Percentiles rank a stretch among this genome's conserved stretches.
These are phyloP conservation scores for Porphyrio hochstetteri DNA, from an alignment of 2,113 vertebrate genomes.

Conservation along the genomic window DNA sequence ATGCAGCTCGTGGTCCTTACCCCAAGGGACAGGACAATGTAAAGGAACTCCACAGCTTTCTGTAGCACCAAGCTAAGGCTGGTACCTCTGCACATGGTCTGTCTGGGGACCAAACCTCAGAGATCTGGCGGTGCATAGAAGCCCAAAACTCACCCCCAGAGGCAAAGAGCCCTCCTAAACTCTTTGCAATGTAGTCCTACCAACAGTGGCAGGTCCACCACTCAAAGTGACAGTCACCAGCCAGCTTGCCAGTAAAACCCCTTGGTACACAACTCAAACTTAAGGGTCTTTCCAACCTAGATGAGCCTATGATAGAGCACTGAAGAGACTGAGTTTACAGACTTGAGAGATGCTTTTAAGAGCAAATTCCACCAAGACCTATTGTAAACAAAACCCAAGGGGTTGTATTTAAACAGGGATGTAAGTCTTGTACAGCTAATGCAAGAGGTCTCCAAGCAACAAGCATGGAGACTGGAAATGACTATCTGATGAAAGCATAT, in stretches of 20 bases:
- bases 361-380: not conserved
- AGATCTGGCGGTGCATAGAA: accelerated
- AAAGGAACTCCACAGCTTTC: accelerated
- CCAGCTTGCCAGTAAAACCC: not conserved
- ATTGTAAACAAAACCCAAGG: not conserved
- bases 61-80: not conserved
- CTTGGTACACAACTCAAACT: accelerated
- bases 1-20: accelerated
- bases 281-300: not conserved
- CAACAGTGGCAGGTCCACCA: not conserved
- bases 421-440: not conserved
- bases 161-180: not conserved
- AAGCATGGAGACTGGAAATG: not conserved
- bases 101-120: not conserved
- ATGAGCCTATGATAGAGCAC: not conserved
- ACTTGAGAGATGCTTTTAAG: not conserved
- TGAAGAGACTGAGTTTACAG: not conserved
- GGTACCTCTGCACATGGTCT: not conserved
- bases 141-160: not conserved
- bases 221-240: not conserved
- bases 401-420: not conserved
- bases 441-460: not conserved
- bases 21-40: accelerated
- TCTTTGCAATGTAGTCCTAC: accelerated
- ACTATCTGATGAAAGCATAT: not conserved